These are phyloP conservation scores for Aculops lycopersici DNA, from an alignment of 1,140 invertebrate species.

Conservation along the genomic window DNA sequence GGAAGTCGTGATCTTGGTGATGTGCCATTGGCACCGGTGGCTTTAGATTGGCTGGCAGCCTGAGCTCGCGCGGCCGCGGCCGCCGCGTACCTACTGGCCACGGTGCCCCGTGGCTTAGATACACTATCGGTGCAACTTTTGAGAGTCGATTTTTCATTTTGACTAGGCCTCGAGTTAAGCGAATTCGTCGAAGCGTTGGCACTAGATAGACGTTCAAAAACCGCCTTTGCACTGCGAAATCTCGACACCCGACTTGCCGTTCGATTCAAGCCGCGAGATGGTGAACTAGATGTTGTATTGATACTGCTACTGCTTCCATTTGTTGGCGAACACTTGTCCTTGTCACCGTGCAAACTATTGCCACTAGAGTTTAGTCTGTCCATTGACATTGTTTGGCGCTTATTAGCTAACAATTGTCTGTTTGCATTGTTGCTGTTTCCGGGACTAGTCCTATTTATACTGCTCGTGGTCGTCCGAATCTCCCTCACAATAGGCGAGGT, in stretches of 20 bases:
- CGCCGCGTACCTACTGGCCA: background rate
- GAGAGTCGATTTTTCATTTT: constrained; percentile 9
- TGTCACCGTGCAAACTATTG: too few relatives aligned
- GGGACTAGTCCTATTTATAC: too few relatives aligned
- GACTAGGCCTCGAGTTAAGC: constrained; percentile 6
- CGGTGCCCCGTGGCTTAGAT: background rate
- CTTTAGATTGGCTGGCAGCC: constrained; percentile 5
- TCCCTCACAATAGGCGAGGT: too few relatives aligned
- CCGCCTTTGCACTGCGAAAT: constrained; percentile 60
- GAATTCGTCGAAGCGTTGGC: background rate
- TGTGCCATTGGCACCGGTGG: background rate
- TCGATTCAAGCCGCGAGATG: constrained; percentile 14
- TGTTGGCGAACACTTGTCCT: too few relatives aligned
- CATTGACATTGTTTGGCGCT: too few relatives aligned
- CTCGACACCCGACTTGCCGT: constrained; percentile 55
- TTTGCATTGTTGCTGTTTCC: too few relatives aligned
- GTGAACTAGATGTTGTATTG: too few relatives aligned
- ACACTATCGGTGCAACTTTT: background rate
- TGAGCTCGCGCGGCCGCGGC: background rate
- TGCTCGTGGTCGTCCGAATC: too few relatives aligned
- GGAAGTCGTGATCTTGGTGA: background rate
- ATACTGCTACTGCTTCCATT: too few relatives aligned
- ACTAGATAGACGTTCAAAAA: constrained; percentile 43
- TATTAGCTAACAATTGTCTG: too few relatives aligned
- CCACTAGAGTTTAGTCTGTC: too few relatives aligned